Evolutionary conservation across 30 jellyfish, hydroid and myxozoan genomes (phyloP).

Genomic region (Pseudorhiza aurosa): DNA sequence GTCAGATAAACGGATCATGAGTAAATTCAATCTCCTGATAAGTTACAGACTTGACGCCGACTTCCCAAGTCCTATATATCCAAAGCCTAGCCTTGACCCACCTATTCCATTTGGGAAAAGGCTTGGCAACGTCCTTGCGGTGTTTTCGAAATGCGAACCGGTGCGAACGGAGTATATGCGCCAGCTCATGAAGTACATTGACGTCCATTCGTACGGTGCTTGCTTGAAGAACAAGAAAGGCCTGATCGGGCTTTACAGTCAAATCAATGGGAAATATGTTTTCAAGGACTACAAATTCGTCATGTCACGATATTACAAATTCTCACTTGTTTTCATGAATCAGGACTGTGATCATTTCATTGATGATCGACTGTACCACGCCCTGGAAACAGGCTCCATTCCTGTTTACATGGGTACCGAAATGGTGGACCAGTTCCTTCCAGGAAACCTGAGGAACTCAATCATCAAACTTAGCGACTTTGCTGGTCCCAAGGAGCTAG

Average conservation of each 20-base stretch:
- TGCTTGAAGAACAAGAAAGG: slow-evolving; percentile 96
- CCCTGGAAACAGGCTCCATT: slow-evolving; percentile 94
- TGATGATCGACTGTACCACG: slow-evolving; percentile 97
- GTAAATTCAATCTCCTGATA: slow-evolving; percentile 87
- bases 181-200: slow-evolving; percentile 89
- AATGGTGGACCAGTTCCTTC: slow-evolving; percentile 89
- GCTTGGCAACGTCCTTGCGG: slow-evolving; percentile 95
- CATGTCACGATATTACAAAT: slow-evolving; percentile 89
- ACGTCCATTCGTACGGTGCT: slow-evolving; percentile 97
- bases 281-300: slow-evolving; percentile 96
- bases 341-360: slow-evolving; percentile 97
- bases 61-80: slow-evolving; percentile 98
- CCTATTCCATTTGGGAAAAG: slow-evolving; percentile 88
- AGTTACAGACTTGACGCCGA: slow-evolving; percentile 95
- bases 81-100: slow-evolving; percentile 86
- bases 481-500: slow-evolving; percentile 83
- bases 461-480: slow-evolving; percentile 84
- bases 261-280: slow-evolving; percentile 93
- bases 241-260: slow-evolving; percentile 94
- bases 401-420: slow-evolving; percentile 98
- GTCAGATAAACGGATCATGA: slow-evolving; percentile 89
- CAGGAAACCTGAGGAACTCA: slow-evolving; percentile 79
- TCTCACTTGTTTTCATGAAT: slow-evolving; percentile 97
- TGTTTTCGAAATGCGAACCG: slow-evolving; percentile 95
- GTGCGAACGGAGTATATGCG: slow-evolving; percentile 99